phyloP scores from a whole-genome alignment of 2,113 vertebrate species.

The Xerus inauris region DNA sequence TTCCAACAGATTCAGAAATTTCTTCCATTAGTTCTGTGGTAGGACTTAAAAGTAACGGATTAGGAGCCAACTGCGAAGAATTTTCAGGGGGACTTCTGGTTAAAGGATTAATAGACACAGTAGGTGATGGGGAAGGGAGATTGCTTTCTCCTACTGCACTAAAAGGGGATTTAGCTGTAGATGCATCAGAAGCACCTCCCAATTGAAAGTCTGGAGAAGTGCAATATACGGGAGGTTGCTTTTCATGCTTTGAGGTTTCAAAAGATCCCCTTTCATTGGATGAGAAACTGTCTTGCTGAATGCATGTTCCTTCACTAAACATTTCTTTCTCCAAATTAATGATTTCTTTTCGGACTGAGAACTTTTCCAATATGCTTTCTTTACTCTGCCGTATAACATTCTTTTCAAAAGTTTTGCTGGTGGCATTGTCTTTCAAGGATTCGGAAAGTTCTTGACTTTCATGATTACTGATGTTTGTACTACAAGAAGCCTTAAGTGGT shows the following conservation, averaged over 20 bases:
- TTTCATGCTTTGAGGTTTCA: slow-evolving; percentile 87
- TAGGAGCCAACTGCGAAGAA: slow-evolving; percentile 83
- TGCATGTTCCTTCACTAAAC: slow-evolving; percentile 81
- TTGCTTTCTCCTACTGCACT: slow-evolving; percentile 88
- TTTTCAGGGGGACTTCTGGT: slow-evolving; percentile 84
- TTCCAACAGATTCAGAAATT: slow-evolving; percentile 85
- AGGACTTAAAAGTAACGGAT: slow-evolving; percentile 83
- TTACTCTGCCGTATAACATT: slow-evolving; percentile 84
- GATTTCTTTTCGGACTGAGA: slow-evolving; percentile 85
- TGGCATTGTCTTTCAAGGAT: slow-evolving; percentile 82
- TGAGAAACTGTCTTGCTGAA: slow-evolving; percentile 83
- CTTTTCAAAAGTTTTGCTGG: slow-evolving; percentile 86
- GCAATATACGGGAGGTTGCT: slow-evolving; percentile 88
- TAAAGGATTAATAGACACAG: slow-evolving; percentile 85
- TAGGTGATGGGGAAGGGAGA: slow-evolving; percentile 87
- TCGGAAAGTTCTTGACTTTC: slow-evolving; percentile 83
- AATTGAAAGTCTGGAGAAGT: slow-evolving; percentile 90
- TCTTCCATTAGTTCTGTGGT: slow-evolving; percentile 84
- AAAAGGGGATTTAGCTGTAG: slow-evolving; percentile 87
- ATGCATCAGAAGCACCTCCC: slow-evolving; percentile 87
- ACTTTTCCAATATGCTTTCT: slow-evolving; percentile 86
- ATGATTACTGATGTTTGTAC: slow-evolving; percentile 77
- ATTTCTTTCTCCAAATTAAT: slow-evolving; percentile 85
- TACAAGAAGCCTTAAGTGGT: slow-evolving; percentile 84
- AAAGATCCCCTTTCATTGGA: slow-evolving; percentile 84